Conservation (phyloP, 2,797 vertebrate species). For the Urophycis tenuis region DNA sequence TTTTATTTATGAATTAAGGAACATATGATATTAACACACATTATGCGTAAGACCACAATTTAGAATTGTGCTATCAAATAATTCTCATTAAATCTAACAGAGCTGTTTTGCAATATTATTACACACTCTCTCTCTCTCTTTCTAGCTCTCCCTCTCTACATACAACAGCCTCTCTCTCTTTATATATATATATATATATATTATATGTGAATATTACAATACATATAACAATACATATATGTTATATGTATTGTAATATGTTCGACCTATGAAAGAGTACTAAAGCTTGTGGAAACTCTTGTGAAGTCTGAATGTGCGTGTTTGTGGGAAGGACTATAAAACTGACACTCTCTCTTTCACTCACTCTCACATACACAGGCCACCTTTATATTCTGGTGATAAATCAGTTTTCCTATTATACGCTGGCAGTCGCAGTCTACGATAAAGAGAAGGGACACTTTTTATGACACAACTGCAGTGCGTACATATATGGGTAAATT, state of each 20-base stretch:
- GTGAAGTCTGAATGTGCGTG: not conserved
- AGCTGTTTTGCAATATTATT: too few relatives aligned
- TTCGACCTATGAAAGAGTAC: not conserved
- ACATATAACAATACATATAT: not conserved
- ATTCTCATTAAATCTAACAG: not conserved
- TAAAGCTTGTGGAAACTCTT: not conserved
- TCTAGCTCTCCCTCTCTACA: too few relatives aligned
- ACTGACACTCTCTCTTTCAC: conserved; percentile 4
- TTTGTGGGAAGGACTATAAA: not conserved
- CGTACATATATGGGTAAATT: conserved; percentile 48
- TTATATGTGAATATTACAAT: not conserved
- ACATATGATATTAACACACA: not conserved
- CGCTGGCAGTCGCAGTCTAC: conserved; percentile 37
- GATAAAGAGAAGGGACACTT: conserved; percentile 46
- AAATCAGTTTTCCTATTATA: conserved; percentile 42
- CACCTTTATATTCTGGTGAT: conserved; percentile 18
- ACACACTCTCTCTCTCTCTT: too few relatives aligned
- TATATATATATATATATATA: not conserved
- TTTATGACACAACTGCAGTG: conserved; percentile 42
- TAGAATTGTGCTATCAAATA: not conserved
- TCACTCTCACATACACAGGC: conserved; percentile 9
- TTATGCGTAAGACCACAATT: too few relatives aligned
- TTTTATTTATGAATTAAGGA: not conserved
- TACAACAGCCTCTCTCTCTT: not conserved
- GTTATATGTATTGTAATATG: not conserved